These are phyloP conservation scores for Andrena flavipes DNA, from an alignment of 2,888 invertebrate genomes.

Conservation along the genomic window DNA sequence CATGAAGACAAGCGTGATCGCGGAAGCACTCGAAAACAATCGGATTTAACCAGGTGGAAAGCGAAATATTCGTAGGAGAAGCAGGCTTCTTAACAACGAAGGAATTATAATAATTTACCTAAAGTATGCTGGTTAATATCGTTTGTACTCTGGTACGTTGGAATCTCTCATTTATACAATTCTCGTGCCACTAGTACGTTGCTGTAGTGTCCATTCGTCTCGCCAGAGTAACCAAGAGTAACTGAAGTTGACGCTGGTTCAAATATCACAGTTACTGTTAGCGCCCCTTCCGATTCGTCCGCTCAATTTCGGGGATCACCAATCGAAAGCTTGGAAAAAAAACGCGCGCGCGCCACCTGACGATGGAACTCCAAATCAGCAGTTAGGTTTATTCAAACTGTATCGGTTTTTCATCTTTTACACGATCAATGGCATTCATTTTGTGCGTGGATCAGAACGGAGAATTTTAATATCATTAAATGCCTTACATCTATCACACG, in stretches of 20 bases:
- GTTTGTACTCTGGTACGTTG: conserved; percentile 12
- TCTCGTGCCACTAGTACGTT: conserved; percentile 60
- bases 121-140: conserved; percentile 12
- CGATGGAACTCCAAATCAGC: neutral
- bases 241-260: conserved; percentile 80
- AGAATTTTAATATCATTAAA: neutral
- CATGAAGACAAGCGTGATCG: conserved; percentile 19
- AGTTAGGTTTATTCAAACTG: conserved; percentile 12
- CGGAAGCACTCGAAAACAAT: conserved; percentile 33
- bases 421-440: conserved; percentile 13
- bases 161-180: conserved; percentile 54
- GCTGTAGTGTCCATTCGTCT: conserved; percentile 65
- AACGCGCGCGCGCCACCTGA: conserved; percentile 28
- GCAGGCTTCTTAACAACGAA: neutral
- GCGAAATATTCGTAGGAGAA: neutral
- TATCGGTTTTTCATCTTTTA: conserved; percentile 5
- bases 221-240: conserved; percentile 74
- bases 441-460: neutral
- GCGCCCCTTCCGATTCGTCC: conserved; percentile 51
- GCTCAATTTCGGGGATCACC: neutral
- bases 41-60: neutral
- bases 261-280: conserved; percentile 79
- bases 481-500: neutral
- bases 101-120: conserved; percentile 45
- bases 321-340: conserved; percentile 30